A percentile compares a stretch with the other conserved stretches of the same genome.
phyloP scores from a whole-genome alignment of 2,888 invertebrate genomes.

The Conistra vaccinii region DNA sequence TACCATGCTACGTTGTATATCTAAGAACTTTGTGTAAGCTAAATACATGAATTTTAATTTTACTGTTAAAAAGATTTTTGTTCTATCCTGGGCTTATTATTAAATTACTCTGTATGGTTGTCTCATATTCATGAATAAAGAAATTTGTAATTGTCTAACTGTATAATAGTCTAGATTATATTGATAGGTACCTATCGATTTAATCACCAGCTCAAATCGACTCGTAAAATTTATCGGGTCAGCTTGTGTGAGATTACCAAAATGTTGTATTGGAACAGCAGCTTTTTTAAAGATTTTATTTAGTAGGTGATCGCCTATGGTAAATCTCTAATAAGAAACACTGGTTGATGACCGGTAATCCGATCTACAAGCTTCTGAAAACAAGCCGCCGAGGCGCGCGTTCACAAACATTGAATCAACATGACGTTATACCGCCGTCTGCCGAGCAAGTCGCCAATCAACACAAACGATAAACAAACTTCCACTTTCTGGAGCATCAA shows the following conservation, averaged over 20 bases:
- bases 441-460: conserved; percentile 29
- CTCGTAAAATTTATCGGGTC: too few relatives aligned
- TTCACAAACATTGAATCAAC: conserved; percentile 29
- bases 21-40: too few relatives aligned
- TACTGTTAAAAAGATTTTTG: too few relatives aligned
- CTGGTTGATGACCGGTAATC: conserved; percentile 1
- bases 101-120: too few relatives aligned
- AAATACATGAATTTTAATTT: too few relatives aligned
- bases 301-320: too few relatives aligned
- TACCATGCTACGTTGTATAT: too few relatives aligned
- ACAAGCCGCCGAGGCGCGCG: neutral
- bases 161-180: conserved; percentile 2
- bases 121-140: too few relatives aligned
- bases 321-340: neutral
- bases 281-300: neutral
- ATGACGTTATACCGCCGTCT: neutral
- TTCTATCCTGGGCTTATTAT: too few relatives aligned
- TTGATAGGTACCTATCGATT: neutral
- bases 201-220: neutral
- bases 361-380: conserved; percentile 15
- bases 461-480: conserved; percentile 42
- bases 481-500: conserved; percentile 44
- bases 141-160: conserved; percentile 31
- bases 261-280: neutral
- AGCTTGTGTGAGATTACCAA: neutral